A percentile compares a stretch with the other conserved stretches of the same genome.
Conservation (phyloP, 2,888 invertebrate species). For the Biston betularia region DNA sequence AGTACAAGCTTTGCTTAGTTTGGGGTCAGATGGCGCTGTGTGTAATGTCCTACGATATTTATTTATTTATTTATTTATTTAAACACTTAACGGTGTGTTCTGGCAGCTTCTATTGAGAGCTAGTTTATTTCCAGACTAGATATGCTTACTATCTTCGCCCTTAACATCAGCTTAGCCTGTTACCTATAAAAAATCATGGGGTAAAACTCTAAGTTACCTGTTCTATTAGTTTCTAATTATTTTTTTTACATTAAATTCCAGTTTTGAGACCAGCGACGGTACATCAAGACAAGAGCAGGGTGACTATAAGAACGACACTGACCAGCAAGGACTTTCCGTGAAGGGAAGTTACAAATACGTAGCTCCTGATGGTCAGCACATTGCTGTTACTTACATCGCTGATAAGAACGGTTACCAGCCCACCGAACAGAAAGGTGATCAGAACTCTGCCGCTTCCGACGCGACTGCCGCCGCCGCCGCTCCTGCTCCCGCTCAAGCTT, state of each 20-base stretch:
- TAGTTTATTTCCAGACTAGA: too few relatives aligned
- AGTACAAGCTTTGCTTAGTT: too few relatives aligned
- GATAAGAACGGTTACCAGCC: constrained; percentile 88
- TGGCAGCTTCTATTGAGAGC: too few relatives aligned
- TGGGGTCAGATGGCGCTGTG: too few relatives aligned
- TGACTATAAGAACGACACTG: constrained; percentile 87
- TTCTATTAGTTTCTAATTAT: not conserved
- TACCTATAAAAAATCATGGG: too few relatives aligned
- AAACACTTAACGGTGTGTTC: too few relatives aligned
- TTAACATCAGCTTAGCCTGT: too few relatives aligned
- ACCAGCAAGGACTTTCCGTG: constrained; percentile 88
- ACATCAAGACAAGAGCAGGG: constrained; percentile 88
- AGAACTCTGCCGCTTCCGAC: constrained; percentile 23
- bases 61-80: too few relatives aligned
- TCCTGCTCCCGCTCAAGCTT: constrained; percentile 39
- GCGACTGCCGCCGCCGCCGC: constrained; percentile 11
- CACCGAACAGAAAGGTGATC: constrained; percentile 63
- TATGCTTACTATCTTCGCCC: too few relatives aligned
- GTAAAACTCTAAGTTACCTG: too few relatives aligned
- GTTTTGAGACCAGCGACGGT: constrained; percentile 89
- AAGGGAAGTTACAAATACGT: constrained; percentile 88
- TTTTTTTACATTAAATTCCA: constrained; percentile 49
- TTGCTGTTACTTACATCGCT: constrained; percentile 86
- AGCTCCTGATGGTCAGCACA: constrained; percentile 88
- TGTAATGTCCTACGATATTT: too few relatives aligned